These are phyloP conservation scores for Antrozous pallidus DNA, from an alignment of 2,797 vertebrate genomes.

Conservation along the genomic window DNA sequence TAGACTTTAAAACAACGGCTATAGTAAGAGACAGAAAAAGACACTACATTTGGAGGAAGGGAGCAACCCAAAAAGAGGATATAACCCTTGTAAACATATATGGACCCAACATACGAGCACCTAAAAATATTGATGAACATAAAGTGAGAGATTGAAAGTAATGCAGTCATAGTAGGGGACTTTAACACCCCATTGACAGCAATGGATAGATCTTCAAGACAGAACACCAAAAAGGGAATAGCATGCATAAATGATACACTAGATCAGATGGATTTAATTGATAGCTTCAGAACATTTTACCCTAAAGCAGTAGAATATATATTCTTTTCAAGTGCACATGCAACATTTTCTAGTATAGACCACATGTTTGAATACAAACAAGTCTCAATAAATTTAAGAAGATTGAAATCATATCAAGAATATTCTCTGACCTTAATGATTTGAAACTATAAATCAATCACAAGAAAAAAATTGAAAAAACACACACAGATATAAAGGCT, in stretches of 20 bases:
- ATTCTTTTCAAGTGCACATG: not conserved
- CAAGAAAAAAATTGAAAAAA: not conserved
- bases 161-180: not conserved
- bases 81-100: not conserved
- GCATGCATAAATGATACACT: not conserved
- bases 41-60: not conserved
- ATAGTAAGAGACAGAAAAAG: not conserved
- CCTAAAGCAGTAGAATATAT: not conserved
- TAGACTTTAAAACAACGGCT: not conserved
- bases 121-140: not conserved
- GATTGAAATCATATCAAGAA: not conserved
- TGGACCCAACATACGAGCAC: not conserved
- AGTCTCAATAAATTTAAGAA: not conserved
- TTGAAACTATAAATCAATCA: not conserved
- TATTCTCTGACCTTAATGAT: not conserved
- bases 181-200: not conserved
- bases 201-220: not conserved
- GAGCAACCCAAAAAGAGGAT: not conserved
- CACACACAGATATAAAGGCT: not conserved
- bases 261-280: not conserved
- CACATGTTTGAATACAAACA: not conserved
- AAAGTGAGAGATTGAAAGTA: not conserved
- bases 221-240: not conserved
- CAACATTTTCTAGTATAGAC: not conserved
- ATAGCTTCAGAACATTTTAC: not conserved